These are phyloP conservation scores for Laticauda laticaudata DNA, from an alignment of 2,113 vertebrate genomes.

Conservation along the genomic window DNA sequence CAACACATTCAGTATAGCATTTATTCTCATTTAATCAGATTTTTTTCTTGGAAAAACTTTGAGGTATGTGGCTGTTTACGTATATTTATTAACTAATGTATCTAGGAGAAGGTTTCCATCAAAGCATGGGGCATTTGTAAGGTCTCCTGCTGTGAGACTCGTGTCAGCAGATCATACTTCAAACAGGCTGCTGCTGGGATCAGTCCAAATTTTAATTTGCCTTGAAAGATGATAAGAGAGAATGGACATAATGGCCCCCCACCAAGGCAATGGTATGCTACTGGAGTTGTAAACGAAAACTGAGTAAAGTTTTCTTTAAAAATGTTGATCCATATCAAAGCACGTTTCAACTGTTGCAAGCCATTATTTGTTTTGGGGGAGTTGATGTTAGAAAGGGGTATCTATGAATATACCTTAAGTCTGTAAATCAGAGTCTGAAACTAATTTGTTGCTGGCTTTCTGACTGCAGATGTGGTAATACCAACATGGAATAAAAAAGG, in stretches of 20 bases:
- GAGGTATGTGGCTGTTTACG: rapidly evolving
- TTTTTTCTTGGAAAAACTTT: background rate
- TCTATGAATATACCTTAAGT: background rate
- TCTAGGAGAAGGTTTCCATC: background rate
- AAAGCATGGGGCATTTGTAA: background rate
- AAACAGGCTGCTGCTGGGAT: background rate
- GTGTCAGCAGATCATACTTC: background rate
- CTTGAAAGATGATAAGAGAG: background rate
- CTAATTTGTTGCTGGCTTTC: background rate
- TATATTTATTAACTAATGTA: background rate
- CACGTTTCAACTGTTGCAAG: background rate
- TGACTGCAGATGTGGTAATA: background rate
- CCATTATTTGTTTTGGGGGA: background rate
- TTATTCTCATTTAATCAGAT: background rate
- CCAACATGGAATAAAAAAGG: background rate
- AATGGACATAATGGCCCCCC: background rate
- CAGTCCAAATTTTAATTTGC: background rate
- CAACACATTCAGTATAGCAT: background rate
- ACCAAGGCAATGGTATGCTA: background rate
- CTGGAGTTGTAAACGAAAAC: background rate
- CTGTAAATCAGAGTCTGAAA: background rate
- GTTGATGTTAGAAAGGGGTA: background rate
- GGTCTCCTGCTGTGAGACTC: background rate
- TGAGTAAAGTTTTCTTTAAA: background rate
- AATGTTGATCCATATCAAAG: background rate